Evolutionary conservation across 2,113 vertebrate genomes (phyloP).

Genomic region (Vombatus ursinus): DNA sequence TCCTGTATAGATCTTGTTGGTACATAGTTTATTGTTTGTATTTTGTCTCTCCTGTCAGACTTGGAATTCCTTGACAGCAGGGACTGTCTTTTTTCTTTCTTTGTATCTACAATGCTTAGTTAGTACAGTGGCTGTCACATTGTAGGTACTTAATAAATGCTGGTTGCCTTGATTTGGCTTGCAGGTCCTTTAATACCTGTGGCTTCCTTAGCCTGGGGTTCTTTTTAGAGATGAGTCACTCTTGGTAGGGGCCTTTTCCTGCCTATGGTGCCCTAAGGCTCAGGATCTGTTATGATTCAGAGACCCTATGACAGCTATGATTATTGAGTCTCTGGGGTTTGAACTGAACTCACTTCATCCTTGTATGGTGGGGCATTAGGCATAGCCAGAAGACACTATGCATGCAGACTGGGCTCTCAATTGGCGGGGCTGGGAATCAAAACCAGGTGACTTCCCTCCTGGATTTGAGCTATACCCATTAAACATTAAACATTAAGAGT

Average conservation of each 20-base stretch:
- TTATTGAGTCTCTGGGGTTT: not conserved
- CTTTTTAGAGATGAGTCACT: not conserved
- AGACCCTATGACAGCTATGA: not conserved
- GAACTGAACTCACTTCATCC: not conserved
- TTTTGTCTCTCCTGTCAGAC: not conserved
- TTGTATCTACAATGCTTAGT: not conserved
- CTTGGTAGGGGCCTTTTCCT: not conserved
- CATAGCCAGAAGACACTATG: not conserved
- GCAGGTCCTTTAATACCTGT: not conserved
- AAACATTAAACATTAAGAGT: conserved; percentile 2
- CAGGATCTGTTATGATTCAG: not conserved
- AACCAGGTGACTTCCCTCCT: not conserved
- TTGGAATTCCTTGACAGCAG: not conserved
- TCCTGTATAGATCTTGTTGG: not conserved
- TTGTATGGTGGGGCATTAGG: not conserved
- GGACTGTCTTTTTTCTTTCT: not conserved
- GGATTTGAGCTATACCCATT: conserved; percentile 26
- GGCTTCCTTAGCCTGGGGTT: not conserved
- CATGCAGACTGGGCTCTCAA: not conserved
- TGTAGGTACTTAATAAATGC: not conserved
- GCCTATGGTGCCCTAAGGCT: not conserved
- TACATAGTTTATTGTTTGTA: not conserved
- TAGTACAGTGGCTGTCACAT: not conserved
- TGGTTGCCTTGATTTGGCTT: not conserved
- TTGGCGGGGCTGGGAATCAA: conserved; percentile 23